Conservation (phyloP, 2,888 invertebrate genomes). For the Diabrotica balteata region DNA sequence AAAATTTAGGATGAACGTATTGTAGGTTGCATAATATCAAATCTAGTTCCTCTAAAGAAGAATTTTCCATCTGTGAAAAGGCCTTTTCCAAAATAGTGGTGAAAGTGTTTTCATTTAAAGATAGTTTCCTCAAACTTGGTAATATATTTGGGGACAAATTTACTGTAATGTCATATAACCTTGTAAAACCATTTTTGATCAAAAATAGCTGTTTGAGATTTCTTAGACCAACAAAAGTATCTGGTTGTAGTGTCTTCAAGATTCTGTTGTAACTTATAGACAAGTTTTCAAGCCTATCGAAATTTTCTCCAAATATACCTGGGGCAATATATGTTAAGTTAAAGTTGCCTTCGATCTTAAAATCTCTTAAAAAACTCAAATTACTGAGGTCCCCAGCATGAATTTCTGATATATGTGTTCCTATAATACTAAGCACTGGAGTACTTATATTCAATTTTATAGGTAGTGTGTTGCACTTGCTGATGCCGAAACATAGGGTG, state of each 20-base stretch:
- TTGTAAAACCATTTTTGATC: constrained; percentile 65
- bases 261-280: constrained; percentile 66
- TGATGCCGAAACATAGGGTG: constrained; percentile 65
- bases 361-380: constrained; percentile 57
- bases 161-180: constrained; percentile 59
- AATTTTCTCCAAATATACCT: constrained; percentile 60
- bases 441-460: constrained; percentile 59
- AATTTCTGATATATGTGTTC: constrained; percentile 62
- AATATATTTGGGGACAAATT: constrained; percentile 59
- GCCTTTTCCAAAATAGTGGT: constrained; percentile 59
- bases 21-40: constrained; percentile 65
- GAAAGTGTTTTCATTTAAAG: constrained; percentile 66
- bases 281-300: constrained; percentile 62
- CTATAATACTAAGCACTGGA: constrained; percentile 61
- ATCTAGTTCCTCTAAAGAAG: constrained; percentile 60
- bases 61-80: constrained; percentile 62
- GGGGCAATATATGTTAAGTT: constrained; percentile 62
- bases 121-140: constrained; percentile 61
- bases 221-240: constrained; percentile 63
- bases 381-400: constrained; percentile 59
- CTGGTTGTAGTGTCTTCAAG: constrained; percentile 59
- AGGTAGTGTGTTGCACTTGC: constrained; percentile 63
- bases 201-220: constrained; percentile 63
- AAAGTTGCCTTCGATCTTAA: constrained; percentile 66
- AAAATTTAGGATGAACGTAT: constrained; percentile 63